phyloP scores from a whole-genome alignment of 1,140 invertebrate genomes.

The Drosophila arizonae region DNA sequence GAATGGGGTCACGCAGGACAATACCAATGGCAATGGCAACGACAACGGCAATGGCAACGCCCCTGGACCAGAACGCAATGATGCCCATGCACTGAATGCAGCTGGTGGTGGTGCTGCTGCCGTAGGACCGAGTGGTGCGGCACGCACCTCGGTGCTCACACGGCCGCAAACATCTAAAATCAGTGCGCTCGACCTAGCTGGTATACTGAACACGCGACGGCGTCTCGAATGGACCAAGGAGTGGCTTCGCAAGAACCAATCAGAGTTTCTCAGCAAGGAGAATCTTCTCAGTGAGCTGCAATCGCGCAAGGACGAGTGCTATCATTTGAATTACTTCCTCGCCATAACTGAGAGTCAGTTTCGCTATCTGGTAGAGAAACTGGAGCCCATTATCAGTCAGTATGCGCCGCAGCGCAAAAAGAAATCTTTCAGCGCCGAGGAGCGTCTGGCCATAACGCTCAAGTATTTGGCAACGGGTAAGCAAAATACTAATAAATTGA shows the following conservation, averaged over 20 bases:
- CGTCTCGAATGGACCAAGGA: constrained; percentile 80
- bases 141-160: constrained; percentile 64
- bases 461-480: constrained; percentile 82
- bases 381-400: constrained; percentile 76
- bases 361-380: constrained; percentile 72
- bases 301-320: constrained; percentile 78
- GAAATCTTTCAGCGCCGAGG: constrained; percentile 79
- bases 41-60: constrained; percentile 60
- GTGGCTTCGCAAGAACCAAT: constrained; percentile 79
- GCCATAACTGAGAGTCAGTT: constrained; percentile 80
- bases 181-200: constrained; percentile 73
- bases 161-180: constrained; percentile 73
- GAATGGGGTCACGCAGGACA: constrained; percentile 74
- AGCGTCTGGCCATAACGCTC: constrained; percentile 79
- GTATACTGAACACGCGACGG: constrained; percentile 72
- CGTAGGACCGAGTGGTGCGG: constrained; percentile 54
- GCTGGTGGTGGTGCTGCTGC: constrained; percentile 15
- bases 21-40: constrained; percentile 47
- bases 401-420: constrained; percentile 80
- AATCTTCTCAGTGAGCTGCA: constrained; percentile 74
- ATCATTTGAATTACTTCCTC: constrained; percentile 81
- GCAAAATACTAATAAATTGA: constrained; percentile 13
- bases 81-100: constrained; percentile 34
- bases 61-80: constrained; percentile 49
- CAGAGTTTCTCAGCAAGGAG: constrained; percentile 75